Evolutionary conservation across 2,113 vertebrate species (phyloP).

Genomic region (zebrafish (Danio rerio)): GRCz12tu NC_133182.1:21308501-21309000

Average conservation of each 20-base stretch:
- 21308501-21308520: background rate
- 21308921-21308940: constrained; percentile 60
- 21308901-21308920: constrained; percentile 55
- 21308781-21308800: background rate
- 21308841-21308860: constrained; percentile 19
- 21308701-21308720: background rate
- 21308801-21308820: background rate
- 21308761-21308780: background rate
- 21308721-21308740: background rate
- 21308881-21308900: constrained; percentile 36
- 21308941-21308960: constrained; percentile 56
- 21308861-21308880: constrained; percentile 19
- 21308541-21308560: background rate
- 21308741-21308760: background rate
- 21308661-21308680: background rate
- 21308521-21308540: background rate
- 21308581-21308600: no score
- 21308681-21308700: background rate
- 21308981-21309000: constrained; percentile 60
- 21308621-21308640: background rate
- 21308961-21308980: constrained; percentile 59
- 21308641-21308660: background rate
- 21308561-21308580: no score
- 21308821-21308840: constrained; percentile 14
- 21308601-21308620: background rate